Base-by-base conservation (phyloP, 2,113 vertebrate species). In the Channa maculata region DNA sequence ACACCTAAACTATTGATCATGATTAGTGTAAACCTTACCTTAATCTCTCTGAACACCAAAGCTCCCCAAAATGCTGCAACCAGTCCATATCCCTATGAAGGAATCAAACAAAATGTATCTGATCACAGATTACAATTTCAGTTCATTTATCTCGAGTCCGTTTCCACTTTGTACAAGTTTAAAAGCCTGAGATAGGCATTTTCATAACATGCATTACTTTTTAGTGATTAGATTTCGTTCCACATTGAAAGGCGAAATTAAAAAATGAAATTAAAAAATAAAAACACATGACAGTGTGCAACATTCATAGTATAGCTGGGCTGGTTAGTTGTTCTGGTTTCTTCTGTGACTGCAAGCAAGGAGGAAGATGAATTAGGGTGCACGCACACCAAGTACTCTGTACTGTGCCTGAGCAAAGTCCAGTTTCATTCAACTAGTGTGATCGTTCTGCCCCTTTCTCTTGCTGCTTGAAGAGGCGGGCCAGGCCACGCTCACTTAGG, bases 41-140 rank as follows among this genome's bases (percentile, higher is more conserved):
- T 95, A 80, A 99, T 93, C 93, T 98, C 97, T 82, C 92, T 96
- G 86, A 98, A 98, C 4, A 97, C 89, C 58, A 98, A 82, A 65
- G 95, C 90, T 76, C 96, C 96, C 96, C 96, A 98, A 78, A 98
- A 65, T 13, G 95, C 95, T 85, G 96, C 96, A 77, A 98, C 90
- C 71, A 98, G 84, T 72, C 96, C 94, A 60, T 95, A 96, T 37
- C 96, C 96, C 97, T 98, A 64, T 5, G 52, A 65, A 67, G 7
- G 48, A 73, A 39, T 1, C 37, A 62, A 50, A 15, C 0, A 1
- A 44, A 11, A 33, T 45, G 6, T 3, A 3, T 43, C 55, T 15
- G 0, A 65, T 24, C n/a, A 39, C 6, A 57, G 52, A 14, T 4
- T 5, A 57, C 3, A 0, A 1, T 45, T 1, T 49, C 2, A 37